Evolutionary conservation across 1,140 invertebrate genomes (phyloP), one percentile per base, ranked within the genome.

Genomic region (Eurosta solidaginis): DNA sequence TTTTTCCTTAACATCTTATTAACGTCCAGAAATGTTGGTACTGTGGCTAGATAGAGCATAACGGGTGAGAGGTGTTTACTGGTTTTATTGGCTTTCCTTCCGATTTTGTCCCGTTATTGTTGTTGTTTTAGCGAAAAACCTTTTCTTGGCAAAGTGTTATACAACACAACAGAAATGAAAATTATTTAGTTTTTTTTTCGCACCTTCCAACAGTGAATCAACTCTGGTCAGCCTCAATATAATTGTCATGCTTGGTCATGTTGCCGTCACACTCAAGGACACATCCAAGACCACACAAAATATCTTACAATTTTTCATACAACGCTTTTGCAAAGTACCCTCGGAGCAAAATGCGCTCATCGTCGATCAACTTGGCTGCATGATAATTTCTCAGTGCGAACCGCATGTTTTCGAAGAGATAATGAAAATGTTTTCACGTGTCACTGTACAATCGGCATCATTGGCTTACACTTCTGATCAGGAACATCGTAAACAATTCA

Each of bases 281-380:
- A 96, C 95, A 1, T 94, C 95, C 0, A 96, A 96, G 82, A 96
- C 96, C 0, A 96, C 95, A 0, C 95, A 97, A 80, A 97, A 95
- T n/a, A 97, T 99, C 78, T 89, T 99, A 25, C 96, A 98, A 86
- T 99, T 99, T 86, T 98, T 99, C 84, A 96, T 98, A 82, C 97
- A 99, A 88, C 91, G 97, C 79, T 96, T 99, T 84, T 98, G 97
- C 81, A 93, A 95, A 74, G 94, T 96, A 3, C 96, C 96, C 0
- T 94, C 93, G 10, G 91, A 93, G 36, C 90, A 99, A 54, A 98
- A 99, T 88, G 94, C 93, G 1, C 88, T 99, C 7, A 99, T 99
- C 83, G 96, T 99, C 12, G 96, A 98, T 88, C 97, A 99, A 88
- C 89, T 99, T 20, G 98, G 97, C 10, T 97, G 96, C 84, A 98